Conservation (phyloP, 2,797 vertebrate species). For the Micromesistius poutassou region DNA sequence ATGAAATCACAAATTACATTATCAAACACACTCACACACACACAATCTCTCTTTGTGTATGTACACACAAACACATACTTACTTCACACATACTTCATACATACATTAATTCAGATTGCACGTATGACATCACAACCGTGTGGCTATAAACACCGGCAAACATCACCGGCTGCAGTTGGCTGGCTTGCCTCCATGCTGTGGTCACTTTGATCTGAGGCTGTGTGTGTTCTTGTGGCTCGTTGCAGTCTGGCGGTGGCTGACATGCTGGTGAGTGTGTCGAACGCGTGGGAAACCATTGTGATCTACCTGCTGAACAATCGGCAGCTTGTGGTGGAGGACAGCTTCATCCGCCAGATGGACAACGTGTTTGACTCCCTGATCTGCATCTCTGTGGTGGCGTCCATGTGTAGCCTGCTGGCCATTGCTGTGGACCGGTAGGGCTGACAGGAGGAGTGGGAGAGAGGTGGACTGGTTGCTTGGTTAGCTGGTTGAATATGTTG, state of each 20-base stretch:
- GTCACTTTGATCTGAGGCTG: background rate
- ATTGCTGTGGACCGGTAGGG: slow-evolving; percentile 91
- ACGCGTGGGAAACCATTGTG: slow-evolving; percentile 91
- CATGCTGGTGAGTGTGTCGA: slow-evolving; percentile 95
- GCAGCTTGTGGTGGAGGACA: slow-evolving; percentile 81
- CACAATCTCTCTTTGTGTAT: too few species aligned
- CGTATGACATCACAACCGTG: too few species aligned
- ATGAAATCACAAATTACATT: background rate
- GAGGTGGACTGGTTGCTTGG: background rate
- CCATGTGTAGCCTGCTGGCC: slow-evolving; percentile 93
- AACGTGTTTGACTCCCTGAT: slow-evolving; percentile 96
- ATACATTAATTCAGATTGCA: too few species aligned
- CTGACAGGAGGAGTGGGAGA: background rate
- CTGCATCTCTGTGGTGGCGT: slow-evolving; percentile 94
- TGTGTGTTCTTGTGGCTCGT: slow-evolving; percentile 13
- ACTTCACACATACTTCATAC: too few species aligned
- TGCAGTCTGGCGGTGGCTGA: slow-evolving; percentile 94
- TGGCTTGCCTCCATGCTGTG: background rate
- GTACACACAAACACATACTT: too few species aligned
- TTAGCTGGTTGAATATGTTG: too few species aligned
- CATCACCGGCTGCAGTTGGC: too few species aligned
- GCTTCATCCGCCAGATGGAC: slow-evolving; percentile 89
- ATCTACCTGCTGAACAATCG: slow-evolving; percentile 89
- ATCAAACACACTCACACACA: background rate
- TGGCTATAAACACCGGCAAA: too few species aligned